Percentiles rank a stretch among this genome's conserved stretches.
Conservation (phyloP, 2,888 invertebrate species). For the Cepaea hortensis region DNA sequence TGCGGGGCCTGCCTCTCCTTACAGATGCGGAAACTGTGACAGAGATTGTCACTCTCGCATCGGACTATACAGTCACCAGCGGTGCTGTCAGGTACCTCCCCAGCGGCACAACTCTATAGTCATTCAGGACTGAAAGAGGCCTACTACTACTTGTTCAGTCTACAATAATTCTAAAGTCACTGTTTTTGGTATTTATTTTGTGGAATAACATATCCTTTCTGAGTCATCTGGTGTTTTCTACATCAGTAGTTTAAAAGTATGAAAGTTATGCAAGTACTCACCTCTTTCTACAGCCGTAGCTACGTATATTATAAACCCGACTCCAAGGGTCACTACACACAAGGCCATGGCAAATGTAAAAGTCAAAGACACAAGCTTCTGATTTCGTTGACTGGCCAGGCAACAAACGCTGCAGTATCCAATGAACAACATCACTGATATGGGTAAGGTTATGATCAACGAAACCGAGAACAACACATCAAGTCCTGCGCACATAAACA, state of each 20-base stretch:
- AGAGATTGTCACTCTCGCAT: too few species aligned
- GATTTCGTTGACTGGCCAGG: conserved; percentile 50
- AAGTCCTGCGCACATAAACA: conserved; percentile 57
- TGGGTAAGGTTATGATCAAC: conserved; percentile 50
- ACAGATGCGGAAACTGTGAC: too few species aligned
- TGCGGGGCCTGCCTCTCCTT: too few species aligned
- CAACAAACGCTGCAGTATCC: conserved; percentile 55
- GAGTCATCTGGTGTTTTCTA: too few species aligned
- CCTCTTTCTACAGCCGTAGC: conserved; percentile 47
- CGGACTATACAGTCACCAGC: too few species aligned
- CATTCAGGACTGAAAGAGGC: too few species aligned
- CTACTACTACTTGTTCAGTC: too few species aligned
- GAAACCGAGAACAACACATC: conserved; percentile 59
- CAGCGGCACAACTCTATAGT: too few species aligned
- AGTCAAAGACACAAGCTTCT: conserved; percentile 55
- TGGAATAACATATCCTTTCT: too few species aligned
- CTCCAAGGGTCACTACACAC: conserved; percentile 54
- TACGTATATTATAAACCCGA: conserved; percentile 58
- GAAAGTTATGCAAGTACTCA: neutral
- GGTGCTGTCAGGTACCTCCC: too few species aligned
- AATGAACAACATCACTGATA: conserved; percentile 50
- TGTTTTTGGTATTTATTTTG: too few species aligned
- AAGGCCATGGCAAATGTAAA: conserved; percentile 53
- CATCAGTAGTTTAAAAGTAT: neutral
- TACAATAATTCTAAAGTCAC: too few species aligned